Percentiles rank a stretch among this genome's conserved stretches.
Conservation (phyloP, 2,888 invertebrate genomes). For the Mactromeris polynyma region DNA sequence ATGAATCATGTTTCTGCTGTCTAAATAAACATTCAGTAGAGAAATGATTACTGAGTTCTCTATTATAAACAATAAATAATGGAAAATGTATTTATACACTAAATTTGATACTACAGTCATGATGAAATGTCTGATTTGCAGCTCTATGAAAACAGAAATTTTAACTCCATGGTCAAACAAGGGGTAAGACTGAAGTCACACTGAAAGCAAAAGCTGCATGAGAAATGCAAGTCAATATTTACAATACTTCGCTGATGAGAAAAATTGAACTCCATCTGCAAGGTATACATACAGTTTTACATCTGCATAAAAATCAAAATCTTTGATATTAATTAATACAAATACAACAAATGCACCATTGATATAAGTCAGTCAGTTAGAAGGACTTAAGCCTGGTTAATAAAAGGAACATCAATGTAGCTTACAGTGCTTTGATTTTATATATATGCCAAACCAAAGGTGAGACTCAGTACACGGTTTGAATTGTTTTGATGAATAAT, state of each 20-base stretch:
- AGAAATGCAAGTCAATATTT: no score
- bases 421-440: not conserved
- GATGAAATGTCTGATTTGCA: slow-evolving; percentile 4
- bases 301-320: no score
- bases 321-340: no score
- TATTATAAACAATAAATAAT: slow-evolving; percentile 22
- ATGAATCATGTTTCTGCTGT: not conserved
- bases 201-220: not conserved
- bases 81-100: slow-evolving; percentile 6
- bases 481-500: not conserved
- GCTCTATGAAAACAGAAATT: not conserved
- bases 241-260: no score
- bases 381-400: no score
- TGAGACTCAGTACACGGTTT: no score
- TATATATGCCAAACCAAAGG: not conserved
- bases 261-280: no score
- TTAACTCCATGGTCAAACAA: not conserved
- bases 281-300: no score
- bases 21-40: not conserved
- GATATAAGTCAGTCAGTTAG: no score
- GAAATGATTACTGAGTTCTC: not conserved
- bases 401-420: not conserved
- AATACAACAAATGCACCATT: no score
- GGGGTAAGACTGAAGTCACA: not conserved
- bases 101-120: slow-evolving; percentile 7